Evolutionary conservation across 2,113 vertebrate species (phyloP), one percentile per base, ranked within the genome.

Genomic region (Corythaixoides concolor): DNA sequence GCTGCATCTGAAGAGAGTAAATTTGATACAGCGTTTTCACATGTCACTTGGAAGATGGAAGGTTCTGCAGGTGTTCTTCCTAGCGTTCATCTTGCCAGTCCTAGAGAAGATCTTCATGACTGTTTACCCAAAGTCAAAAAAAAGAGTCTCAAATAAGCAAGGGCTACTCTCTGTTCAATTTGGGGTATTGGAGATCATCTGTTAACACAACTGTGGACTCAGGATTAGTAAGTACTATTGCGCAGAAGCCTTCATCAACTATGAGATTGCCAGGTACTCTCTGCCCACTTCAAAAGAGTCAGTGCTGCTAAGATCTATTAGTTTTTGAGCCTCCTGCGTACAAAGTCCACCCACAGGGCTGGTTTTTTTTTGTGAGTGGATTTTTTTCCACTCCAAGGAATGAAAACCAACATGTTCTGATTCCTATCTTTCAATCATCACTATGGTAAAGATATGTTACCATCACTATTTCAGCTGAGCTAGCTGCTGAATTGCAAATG

Each of bases 401-500:
- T 76, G 78, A 93, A 94, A 94, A 41, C 20, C 77, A 88, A 80
- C 66, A 47, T 33, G 72, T 88, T 94, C 62, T 62, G 64, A 85
- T 80, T 62, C 18, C 69, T 85, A 79, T 76, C 67, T 81, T 88
- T 94, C 60, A 88, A 9, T 64, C 83, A 89, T 77, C 76, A n/a
- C 80, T 73, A 70, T 22, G 67, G 87, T 72, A 83, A 89, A 90
- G 93, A 39, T 69, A 87, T 91, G 62, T 53, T 55, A 70, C 63
- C 63, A 22, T 50, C 19, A 13, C 33, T 86, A 60, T 78, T 91
- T 90, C 85, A 93, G 84, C 58, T 89, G 47, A 97, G 73, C 73
- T 88, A 82, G 69, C n/a, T 92, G 82, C 64, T 96, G 94, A 87
- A 91, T 83, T 83, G 64, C 56, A 97, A 91, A 96, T 69, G 66